Percentiles rank a stretch among this genome's conserved stretches.
Conservation (phyloP, 2,888 invertebrate genomes). For the Protonemura montana region DNA sequence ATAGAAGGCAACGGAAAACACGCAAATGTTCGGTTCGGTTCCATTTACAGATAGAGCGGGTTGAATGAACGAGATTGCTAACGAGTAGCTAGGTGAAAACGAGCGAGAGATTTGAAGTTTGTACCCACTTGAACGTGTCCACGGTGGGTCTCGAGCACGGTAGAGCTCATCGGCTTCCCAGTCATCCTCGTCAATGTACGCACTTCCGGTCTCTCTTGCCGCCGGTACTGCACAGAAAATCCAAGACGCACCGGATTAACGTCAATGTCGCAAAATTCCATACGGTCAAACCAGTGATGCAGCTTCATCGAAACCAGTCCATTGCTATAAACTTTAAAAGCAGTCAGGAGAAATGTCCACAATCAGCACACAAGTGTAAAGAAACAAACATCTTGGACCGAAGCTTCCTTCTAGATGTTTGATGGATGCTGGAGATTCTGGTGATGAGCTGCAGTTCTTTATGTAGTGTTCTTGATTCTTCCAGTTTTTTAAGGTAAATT, state of each 20-base stretch:
- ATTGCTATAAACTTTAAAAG: background rate
- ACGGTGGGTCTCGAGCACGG: background rate
- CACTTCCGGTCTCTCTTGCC: background rate
- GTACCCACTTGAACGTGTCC: background rate
- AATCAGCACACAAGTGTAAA: background rate
- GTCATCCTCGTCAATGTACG: background rate
- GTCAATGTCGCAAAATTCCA: background rate
- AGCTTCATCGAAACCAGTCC: slow-evolving; percentile 1
- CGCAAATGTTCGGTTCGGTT: slow-evolving; percentile 7
- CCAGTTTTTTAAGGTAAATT: too few species aligned
- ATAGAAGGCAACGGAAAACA: background rate
- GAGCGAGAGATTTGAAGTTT: background rate
- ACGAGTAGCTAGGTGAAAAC: background rate
- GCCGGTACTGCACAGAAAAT: background rate
- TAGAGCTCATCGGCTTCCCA: background rate
- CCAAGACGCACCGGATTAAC: slow-evolving; percentile 7
- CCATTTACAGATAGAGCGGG: background rate
- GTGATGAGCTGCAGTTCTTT: too few species aligned
- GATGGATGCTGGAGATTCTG: background rate
- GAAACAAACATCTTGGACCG: background rate
- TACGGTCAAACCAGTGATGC: background rate
- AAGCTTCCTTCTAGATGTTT: background rate
- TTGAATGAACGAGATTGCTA: background rate
- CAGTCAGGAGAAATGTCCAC: background rate
- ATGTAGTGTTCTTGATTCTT: background rate